These are phyloP conservation scores for Sciurus carolinensis DNA, from an alignment of 2,797 vertebrate species.

Conservation along the genomic window DNA sequence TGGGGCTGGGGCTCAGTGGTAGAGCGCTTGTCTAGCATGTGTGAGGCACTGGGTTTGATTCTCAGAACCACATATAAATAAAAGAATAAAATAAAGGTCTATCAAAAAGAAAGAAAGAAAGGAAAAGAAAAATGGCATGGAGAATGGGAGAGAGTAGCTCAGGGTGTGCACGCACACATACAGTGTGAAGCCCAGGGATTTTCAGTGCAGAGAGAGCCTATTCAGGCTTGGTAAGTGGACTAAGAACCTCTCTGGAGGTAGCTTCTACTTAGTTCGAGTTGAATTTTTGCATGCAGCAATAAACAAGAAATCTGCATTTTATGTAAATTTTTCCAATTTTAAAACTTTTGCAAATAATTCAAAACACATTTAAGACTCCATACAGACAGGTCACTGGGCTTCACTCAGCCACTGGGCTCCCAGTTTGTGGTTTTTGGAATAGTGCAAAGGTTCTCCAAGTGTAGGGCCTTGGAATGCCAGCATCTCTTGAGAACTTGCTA, in stretches of 20 bases:
- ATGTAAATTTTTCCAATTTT: slow-evolving; percentile 20
- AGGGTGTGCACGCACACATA: neutral
- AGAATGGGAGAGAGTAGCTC: neutral
- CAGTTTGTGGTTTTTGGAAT: neutral
- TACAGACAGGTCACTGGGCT: neutral
- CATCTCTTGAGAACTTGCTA: slow-evolving; percentile 30
- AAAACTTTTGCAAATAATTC: slow-evolving; percentile 51
- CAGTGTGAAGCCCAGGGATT: neutral
- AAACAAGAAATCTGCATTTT: slow-evolving; percentile 47
- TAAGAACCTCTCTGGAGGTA: neutral
- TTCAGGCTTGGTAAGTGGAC: neutral
- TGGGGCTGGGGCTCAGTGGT: too few species aligned
- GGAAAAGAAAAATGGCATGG: neutral
- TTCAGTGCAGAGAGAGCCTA: neutral
- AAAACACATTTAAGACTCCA: slow-evolving; percentile 50
- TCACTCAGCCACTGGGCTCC: neutral
- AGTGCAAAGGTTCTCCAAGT: neutral
- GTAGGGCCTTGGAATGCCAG: neutral
- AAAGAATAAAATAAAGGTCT: too few species aligned
- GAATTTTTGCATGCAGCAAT: neutral
- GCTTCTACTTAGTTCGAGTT: slow-evolving; percentile 31
- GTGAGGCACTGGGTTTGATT: too few species aligned
- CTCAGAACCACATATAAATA: too few species aligned
- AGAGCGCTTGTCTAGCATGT: too few species aligned
- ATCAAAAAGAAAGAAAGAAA: too few species aligned